Percentiles rank a stretch among this genome's conserved stretches.
Conservation (phyloP, 1,140 invertebrate species). For the Drosophila kurseongensis region DNA sequence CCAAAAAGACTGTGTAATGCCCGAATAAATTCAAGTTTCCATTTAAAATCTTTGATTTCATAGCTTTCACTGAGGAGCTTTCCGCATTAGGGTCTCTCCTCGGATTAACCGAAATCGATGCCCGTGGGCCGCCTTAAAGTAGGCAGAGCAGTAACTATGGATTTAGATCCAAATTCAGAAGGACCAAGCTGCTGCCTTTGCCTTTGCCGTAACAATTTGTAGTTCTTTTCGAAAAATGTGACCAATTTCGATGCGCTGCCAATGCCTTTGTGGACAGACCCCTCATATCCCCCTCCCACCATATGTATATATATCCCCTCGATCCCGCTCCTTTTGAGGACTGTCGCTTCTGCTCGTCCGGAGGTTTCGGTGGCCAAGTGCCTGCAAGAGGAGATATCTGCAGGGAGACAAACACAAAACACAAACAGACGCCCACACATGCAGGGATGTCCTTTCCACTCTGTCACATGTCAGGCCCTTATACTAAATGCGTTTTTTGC, state of each 20-base stretch:
- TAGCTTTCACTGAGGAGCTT: neutral
- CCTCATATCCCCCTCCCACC: neutral
- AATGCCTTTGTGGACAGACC: constrained; percentile 19
- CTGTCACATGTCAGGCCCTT: constrained; percentile 66
- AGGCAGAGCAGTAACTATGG: constrained; percentile 2
- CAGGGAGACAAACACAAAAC: constrained; percentile 50
- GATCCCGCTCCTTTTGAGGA: constrained; percentile 24
- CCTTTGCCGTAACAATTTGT: constrained; percentile 45
- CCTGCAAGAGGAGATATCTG: constrained; percentile 52
- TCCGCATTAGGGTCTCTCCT: constrained; percentile 21
- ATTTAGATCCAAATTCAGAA: neutral
- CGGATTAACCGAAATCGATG: constrained; percentile 12
- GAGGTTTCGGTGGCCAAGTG: constrained; percentile 18
- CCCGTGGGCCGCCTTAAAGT: constrained; percentile 25
- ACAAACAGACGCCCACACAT: constrained; percentile 4
- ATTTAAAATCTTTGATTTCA: no score
- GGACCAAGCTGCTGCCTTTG: constrained; percentile 1
- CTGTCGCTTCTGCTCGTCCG: neutral
- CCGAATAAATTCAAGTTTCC: neutral
- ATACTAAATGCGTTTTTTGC: constrained; percentile 77
- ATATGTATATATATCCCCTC: constrained; percentile 5
- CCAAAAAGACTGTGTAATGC: neutral
- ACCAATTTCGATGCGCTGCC: constrained; percentile 50
- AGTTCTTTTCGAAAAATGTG: constrained; percentile 40
- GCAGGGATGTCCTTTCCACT: constrained; percentile 26